Evolutionary conservation across 2,888 invertebrate genomes (phyloP), one percentile per base, ranked within the genome.

Genomic region (Clepsis dumicolana): DNA sequence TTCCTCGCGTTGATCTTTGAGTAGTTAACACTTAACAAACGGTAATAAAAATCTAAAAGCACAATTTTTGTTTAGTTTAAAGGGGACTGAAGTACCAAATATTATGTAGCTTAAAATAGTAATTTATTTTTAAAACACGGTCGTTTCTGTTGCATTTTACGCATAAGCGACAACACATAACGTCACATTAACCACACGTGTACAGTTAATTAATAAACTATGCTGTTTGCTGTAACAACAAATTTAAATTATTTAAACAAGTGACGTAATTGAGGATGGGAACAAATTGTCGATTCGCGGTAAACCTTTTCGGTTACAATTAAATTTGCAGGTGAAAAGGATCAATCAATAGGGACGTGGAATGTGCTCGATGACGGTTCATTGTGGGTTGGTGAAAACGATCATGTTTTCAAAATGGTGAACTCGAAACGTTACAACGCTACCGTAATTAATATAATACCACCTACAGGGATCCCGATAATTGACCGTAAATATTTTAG

Each of bases 171-270:
- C 62, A 21, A 67, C 67, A 50, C 50, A 66, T 62, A 63, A 63
- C 62, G 50, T 57, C 67, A 67, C 68, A 59, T 68, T 68, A 68
- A 68, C 59, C 64, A 53, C 59, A 44, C 52, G 68, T 68, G 68
- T 64, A 63, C 62, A 54, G 60, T 66, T 70, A 70, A 70, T 70
- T 70, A 70, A 70, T 70, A 70, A 62, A 66, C 70, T 70, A 65
- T 70, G 70, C 56, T 70, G 70, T 70, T 66, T 70, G 63, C 57
- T 63, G 57, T 38, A 57, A 35, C 59, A 52, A 65, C 70, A 65
- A 61, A 65, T 65, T 65, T 70, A 59, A 70, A 70, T 70, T 63
- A 70, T 70, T 66, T 70, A 65, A 57, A 65, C 35, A 56, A 56
- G 56, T 32, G 24, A 50, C 41, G 61, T 65, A 70, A 66, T 65